phyloP scores from a whole-genome alignment of 2,888 invertebrate genomes.

The Laspeyria flexula region DNA sequence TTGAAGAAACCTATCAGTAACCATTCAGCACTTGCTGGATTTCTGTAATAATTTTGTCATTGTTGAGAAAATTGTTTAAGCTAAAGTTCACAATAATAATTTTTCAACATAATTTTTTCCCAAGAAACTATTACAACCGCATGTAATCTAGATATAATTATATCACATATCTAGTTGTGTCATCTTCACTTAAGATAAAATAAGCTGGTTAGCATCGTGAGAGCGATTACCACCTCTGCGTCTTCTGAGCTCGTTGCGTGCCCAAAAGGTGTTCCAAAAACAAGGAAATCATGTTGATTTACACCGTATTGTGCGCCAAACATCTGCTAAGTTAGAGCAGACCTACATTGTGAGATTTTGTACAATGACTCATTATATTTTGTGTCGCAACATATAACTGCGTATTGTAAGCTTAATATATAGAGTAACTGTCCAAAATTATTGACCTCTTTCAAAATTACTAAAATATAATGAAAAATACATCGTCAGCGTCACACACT shows the following conservation, averaged over 20 bases:
- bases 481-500: background rate
- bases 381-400: constrained; percentile 5
- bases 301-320: constrained; percentile 40
- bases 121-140: background rate
- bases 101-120: background rate
- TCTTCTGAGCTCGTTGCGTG: constrained; percentile 18
- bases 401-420: constrained; percentile 4
- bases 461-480: too few relatives aligned
- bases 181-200: background rate
- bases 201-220: constrained; percentile 18
- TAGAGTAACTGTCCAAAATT: constrained; percentile 11
- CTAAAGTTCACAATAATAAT: too few relatives aligned
- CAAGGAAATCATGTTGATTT: constrained; percentile 48
- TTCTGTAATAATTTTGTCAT: too few relatives aligned
- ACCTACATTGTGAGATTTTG: constrained; percentile 12
- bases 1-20: too few relatives aligned
- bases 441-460: background rate
- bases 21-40: too few relatives aligned
- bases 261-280: constrained; percentile 26
- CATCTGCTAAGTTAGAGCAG: constrained; percentile 14
- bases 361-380: constrained; percentile 28
- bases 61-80: too few relatives aligned
- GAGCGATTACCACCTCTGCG: constrained; percentile 27
- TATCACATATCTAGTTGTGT: background rate
- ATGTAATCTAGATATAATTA: background rate